Evolutionary conservation across 2,113 vertebrate species (phyloP), one percentile per base, ranked within the genome.

Genomic region (Gobio gobio): DNA sequence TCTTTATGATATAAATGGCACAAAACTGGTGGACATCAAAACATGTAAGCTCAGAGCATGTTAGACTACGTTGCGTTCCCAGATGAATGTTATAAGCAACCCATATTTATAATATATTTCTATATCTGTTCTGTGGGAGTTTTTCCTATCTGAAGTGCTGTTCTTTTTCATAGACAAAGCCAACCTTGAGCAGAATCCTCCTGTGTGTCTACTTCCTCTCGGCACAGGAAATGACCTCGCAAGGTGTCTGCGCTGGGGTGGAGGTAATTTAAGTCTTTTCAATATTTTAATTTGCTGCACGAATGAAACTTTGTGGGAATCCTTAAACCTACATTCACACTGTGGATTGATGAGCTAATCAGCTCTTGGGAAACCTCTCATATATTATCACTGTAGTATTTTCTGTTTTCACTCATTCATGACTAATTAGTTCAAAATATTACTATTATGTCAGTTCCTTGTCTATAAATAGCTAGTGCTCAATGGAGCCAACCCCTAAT

Each of bases 221-320:
- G 97, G 97, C 89, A 99, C 97, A 13, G 98, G 97, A 86, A 99
- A 99, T 90, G 98, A 99, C 90, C 94, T 99, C 90, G 97, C 97
- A 80, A 94, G 97, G 87, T 99, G 97, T 93, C 95, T 99, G 90
- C 96, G 95, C 89, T 99, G 97, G 97, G 98, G 97, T 93, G 97
- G 97, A 97, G 98, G 97, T 99, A 97, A 96, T 29, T 29, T 22
- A 83, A 47, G 63, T 84, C 79, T 75, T 72, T 70, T 82, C 56
- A 86, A 12, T 45, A 45, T 45, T 45, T 45, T 20, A n/a, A 45
- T 79, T 24, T 54, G 8, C 36, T 70, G 66, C 20, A 70, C 6
- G 2, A 70, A 70, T 70, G 18, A 43, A 20, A 70, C 20, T 43
- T 70, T 10, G 18, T 43, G 66, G 10, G 33, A 70, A 43, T 70